phyloP scores from a whole-genome alignment of 1,140 invertebrate genomes.

The Aleiodes sp. region DNA sequence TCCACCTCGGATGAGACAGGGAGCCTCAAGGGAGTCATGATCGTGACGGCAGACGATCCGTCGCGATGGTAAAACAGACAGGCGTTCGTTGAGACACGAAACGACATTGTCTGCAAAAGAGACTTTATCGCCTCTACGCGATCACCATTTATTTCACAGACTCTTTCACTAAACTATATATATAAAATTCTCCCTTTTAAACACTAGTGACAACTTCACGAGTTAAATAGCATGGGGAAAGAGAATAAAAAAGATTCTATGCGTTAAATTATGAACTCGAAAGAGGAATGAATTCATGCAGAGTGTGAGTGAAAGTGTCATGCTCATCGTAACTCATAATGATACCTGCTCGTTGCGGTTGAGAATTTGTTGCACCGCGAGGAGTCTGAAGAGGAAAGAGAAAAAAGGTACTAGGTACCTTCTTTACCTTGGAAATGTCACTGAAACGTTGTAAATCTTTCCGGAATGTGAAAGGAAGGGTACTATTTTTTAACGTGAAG shows the following conservation, averaged over 20 bases:
- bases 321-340: not conserved
- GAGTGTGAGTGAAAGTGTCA: not conserved
- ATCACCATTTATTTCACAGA: not conserved
- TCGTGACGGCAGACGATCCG: conserved; percentile 1
- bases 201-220: not conserved
- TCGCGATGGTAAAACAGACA: conserved; percentile 2
- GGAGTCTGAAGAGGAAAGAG: not conserved
- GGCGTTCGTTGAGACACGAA: conserved; percentile 5
- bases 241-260: not conserved
- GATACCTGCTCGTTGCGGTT: conserved; percentile 10
- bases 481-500: no score
- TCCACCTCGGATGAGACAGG: not conserved
- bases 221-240: no score
- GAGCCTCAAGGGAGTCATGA: conserved; percentile 15
- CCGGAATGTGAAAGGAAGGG: not conserved
- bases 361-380: not conserved
- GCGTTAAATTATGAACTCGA: not conserved
- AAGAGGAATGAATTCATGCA: not conserved
- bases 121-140: conserved; percentile 1
- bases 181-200: not conserved
- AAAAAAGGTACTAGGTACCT: not conserved
- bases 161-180: not conserved
- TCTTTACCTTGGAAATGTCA: not conserved
- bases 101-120: not conserved
- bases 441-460: not conserved